Conservation (phyloP, 2,888 invertebrate species). For the Parnassius smintheus region DNA sequence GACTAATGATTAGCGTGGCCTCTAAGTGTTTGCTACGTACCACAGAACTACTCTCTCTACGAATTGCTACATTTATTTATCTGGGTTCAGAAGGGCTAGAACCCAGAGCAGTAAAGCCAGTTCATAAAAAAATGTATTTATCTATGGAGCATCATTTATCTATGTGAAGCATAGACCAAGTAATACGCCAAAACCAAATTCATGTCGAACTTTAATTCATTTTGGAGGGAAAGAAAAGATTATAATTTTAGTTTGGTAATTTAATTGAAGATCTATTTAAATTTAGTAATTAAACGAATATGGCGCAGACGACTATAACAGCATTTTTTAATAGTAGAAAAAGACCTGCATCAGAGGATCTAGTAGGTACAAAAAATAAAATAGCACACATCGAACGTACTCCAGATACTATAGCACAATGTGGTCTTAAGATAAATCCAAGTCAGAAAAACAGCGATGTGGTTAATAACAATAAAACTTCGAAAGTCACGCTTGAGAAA, state of each 20-base stretch:
- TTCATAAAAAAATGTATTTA: neutral
- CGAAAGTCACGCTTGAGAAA: slow-evolving; percentile 9
- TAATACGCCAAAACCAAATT: neutral
- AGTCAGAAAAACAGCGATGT: slow-evolving; percentile 33
- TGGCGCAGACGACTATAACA: slow-evolving; percentile 90
- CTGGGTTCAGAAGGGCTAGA: no score
- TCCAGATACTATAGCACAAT: slow-evolving; percentile 37
- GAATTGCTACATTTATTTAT: no score
- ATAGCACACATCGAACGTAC: slow-evolving; percentile 54
- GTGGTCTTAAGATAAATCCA: slow-evolving; percentile 23
- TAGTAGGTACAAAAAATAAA: slow-evolving; percentile 77
- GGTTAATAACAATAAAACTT: slow-evolving; percentile 26
- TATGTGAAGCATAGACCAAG: neutral
- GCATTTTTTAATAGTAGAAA: slow-evolving; percentile 89
- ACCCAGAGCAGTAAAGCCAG: no score
- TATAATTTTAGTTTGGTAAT: slow-evolving; percentile 2
- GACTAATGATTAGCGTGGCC: no score
- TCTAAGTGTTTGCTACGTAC: no score
- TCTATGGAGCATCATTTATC: no score
- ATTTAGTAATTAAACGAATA: slow-evolving; percentile 40
- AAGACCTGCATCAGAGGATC: slow-evolving; percentile 86
- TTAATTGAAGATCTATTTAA: neutral
- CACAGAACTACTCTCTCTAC: no score
- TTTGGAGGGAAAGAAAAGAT: slow-evolving; percentile 34
- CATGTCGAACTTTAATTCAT: neutral